These are phyloP conservation scores for Holothuria scabra DNA, from an alignment of 53 echinoderm and acorn worm genomes.

Conservation along the genomic window DNA sequence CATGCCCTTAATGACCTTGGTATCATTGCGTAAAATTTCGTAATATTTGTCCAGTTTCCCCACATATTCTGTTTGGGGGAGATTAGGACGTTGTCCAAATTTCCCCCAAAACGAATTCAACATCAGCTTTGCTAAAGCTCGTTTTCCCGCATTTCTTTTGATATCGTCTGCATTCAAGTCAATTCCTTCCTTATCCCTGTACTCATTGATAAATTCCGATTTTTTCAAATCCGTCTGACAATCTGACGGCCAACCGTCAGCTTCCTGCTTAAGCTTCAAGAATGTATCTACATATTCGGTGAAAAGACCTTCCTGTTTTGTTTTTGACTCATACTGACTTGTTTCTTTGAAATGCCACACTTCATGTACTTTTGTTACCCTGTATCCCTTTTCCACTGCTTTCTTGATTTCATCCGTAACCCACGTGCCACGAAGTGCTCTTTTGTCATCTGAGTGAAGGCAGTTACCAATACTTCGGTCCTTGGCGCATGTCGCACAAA, in stretches of 20 bases:
- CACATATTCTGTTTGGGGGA: background rate
- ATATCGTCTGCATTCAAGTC: constrained; percentile 35
- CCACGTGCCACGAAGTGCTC: constrained; percentile 61
- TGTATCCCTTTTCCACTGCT: constrained; percentile 60
- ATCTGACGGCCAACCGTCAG: constrained; percentile 70
- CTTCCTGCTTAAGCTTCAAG: constrained; percentile 78
- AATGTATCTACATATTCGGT: constrained; percentile 65
- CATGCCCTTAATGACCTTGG: background rate
- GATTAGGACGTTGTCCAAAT: constrained; percentile 54
- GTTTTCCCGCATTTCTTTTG: constrained; percentile 49
- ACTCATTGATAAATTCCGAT: constrained; percentile 45
- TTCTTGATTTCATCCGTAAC: constrained; percentile 65
- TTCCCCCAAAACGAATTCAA: constrained; percentile 70
- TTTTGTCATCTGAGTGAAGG: constrained; percentile 55
- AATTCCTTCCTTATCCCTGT: constrained; percentile 58
- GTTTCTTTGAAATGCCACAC: constrained; percentile 64
- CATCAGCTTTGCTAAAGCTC: constrained; percentile 64
- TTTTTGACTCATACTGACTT: constrained; percentile 31
- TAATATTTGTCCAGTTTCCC: background rate
- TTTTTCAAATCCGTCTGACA: constrained; percentile 34
- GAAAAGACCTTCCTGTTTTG: constrained; percentile 60
- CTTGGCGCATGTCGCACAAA: constrained; percentile 53
- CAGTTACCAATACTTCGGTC: background rate
- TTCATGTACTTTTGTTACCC: constrained; percentile 47
- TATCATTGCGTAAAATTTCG: background rate